Evolutionary conservation across 1,140 invertebrate species (phyloP), one percentile per base, ranked within the genome.

Genomic region (Drosophila bifasciata): DNA sequence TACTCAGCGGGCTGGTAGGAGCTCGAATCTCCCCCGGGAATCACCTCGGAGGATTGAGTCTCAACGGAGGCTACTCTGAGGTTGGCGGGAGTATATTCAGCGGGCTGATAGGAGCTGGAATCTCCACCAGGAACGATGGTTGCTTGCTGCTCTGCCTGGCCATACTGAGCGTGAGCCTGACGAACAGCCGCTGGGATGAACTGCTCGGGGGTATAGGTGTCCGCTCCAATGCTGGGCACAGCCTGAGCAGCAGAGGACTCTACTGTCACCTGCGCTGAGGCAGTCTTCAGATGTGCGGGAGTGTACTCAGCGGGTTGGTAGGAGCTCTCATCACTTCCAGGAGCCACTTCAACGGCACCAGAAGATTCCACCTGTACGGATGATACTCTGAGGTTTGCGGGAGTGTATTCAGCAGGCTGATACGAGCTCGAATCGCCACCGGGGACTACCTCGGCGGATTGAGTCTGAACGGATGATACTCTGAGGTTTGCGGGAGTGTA

Each of bases 1-100:
- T 59, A 32, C 19, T 71, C 49, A 11, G 41, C 70, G 1, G 66
- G 71, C 17, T 75, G 71, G 36, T 75, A 75, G 21, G 67, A 72
- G 46, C 67, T 71, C 1, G 60, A 39, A n/a, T 66, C 73, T 0
- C 39, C 40, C 1, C 61, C 67, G 15, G 73, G 53, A 11, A 50
- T 8, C 3, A 46, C 32, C 0, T 41, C 19, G 3, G 57, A 15
- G 3, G 69, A 56, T 25, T 21, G 16, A 1, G 3, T 11, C 23
- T 25, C 5, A 32, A 5, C 11, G 9, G 45, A 48, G n/a, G 21
- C 23, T 25, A 25, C 23, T 7, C 6, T 25, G 23, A 25, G 23
- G 7, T 7, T 28, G 1, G 7, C 61, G 0, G 67, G 52, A 52
- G 58, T 67, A 1, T 62, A 53, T 32, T 68, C 58, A 41, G 49